Evolutionary conservation across 2,888 invertebrate genomes (phyloP).

Genomic region (Dicyrtoma fusca): DNA sequence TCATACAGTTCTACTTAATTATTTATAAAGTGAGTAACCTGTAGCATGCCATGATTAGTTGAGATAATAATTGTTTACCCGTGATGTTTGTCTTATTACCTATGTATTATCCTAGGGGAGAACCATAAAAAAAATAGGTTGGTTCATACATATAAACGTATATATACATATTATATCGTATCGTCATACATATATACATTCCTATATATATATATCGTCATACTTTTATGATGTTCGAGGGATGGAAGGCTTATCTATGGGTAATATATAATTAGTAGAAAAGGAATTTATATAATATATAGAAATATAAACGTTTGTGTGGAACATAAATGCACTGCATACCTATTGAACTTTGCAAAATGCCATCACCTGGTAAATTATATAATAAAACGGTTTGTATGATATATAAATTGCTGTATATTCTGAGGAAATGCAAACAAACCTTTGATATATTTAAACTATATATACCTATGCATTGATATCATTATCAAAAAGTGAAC

Average conservation of each 20-base stretch:
- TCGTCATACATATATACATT: not conserved
- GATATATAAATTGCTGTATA: not conserved
- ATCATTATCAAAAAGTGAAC: no score
- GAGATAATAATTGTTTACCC: conserved; percentile 7
- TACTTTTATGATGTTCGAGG: no score
- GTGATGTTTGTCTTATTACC: conserved; percentile 1
- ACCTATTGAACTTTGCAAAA: not conserved
- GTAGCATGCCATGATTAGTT: no score
- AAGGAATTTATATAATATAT: no score
- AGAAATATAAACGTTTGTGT: conserved; percentile 8
- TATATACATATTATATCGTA: conserved; percentile 3
- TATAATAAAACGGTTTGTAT: not conserved
- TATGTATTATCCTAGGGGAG: no score
- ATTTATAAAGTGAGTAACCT: no score
- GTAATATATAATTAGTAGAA: no score
- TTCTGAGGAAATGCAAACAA: no score
- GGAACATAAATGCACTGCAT: conserved; percentile 12
- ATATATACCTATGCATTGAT: no score
- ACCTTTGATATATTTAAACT: no score
- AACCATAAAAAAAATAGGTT: not conserved
- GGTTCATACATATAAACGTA: not conserved
- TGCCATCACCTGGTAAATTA: not conserved
- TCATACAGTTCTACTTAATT: no score
- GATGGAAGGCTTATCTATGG: no score
- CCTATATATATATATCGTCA: not conserved